These are phyloP conservation scores for Callinectes sapidus DNA, from an alignment of 2,888 invertebrate species.

Conservation along the genomic window DNA sequence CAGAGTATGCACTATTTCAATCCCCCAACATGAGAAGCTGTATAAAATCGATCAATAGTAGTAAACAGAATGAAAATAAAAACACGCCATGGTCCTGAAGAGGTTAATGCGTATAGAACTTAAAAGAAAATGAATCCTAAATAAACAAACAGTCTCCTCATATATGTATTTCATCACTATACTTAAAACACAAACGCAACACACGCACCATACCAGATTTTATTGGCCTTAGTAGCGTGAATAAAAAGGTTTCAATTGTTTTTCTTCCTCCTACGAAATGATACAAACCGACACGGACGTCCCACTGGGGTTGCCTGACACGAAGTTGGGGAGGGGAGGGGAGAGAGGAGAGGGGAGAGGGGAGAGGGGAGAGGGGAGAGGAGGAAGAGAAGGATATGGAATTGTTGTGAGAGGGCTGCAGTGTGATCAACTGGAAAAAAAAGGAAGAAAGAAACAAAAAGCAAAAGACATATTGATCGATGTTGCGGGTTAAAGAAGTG, in stretches of 20 bases:
- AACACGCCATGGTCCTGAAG: no score
- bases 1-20: no score
- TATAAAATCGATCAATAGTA: no score
- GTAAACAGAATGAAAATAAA: no score
- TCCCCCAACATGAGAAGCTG: no score
- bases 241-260: not conserved
- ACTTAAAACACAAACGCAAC: not conserved
- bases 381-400: not conserved
- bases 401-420: not conserved
- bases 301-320: not conserved
- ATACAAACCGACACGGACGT: not conserved
- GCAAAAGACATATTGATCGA: not conserved
- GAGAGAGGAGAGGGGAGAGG: not conserved
- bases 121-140: no score
- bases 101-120: no score
- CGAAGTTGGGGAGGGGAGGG: not conserved
- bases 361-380: not conserved
- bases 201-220: not conserved
- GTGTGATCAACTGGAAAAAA: not conserved
- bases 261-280: not conserved
- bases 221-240: not conserved
- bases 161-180: no score
- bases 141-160: no score
- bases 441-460: not conserved
- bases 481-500: not conserved